Percentiles rank a stretch among this genome's conserved stretches.
phyloP scores from a whole-genome alignment of 2,113 vertebrate genomes.

The Boleophthalmus pectinirostris region DNA sequence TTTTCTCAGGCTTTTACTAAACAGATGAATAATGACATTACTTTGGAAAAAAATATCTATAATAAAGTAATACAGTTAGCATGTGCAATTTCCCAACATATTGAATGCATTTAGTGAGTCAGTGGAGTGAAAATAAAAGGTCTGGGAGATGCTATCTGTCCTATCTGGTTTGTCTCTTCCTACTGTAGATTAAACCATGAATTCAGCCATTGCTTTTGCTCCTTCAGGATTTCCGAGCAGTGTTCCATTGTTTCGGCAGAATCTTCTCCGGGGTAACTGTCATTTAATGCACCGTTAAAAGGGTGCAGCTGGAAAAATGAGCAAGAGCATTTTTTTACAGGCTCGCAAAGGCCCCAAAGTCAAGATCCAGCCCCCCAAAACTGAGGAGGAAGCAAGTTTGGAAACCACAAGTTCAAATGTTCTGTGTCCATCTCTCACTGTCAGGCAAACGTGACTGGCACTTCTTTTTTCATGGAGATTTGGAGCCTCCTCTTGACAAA shows the following conservation, averaged over 20 bases:
- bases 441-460: conserved; percentile 18
- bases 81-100: conserved; percentile 1
- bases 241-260: conserved; percentile 67
- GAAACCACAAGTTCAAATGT: conserved; percentile 57
- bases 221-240: conserved; percentile 65
- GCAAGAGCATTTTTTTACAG: conserved; percentile 74
- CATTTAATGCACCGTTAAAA: conserved; percentile 74
- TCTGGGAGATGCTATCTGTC: conserved; percentile 2
- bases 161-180: conserved; percentile 48
- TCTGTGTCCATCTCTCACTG: conserved; percentile 49
- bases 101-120: background rate
- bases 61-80: conserved; percentile 1
- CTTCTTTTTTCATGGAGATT: conserved; percentile 22
- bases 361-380: conserved; percentile 59
- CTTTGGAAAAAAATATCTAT: background rate
- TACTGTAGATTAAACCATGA: conserved; percentile 23
- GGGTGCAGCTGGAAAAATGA: conserved; percentile 74
- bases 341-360: conserved; percentile 71
- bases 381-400: conserved; percentile 51
- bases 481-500: conserved; percentile 28
- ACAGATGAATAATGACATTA: background rate
- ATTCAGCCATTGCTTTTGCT: conserved; percentile 58
- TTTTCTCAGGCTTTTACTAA: background rate
- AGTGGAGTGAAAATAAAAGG: background rate
- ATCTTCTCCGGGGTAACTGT: conserved; percentile 56